These are phyloP conservation scores for Heloderma charlesbogerti DNA, from an alignment of 2,113 vertebrate species.

Conservation along the genomic window DNA sequence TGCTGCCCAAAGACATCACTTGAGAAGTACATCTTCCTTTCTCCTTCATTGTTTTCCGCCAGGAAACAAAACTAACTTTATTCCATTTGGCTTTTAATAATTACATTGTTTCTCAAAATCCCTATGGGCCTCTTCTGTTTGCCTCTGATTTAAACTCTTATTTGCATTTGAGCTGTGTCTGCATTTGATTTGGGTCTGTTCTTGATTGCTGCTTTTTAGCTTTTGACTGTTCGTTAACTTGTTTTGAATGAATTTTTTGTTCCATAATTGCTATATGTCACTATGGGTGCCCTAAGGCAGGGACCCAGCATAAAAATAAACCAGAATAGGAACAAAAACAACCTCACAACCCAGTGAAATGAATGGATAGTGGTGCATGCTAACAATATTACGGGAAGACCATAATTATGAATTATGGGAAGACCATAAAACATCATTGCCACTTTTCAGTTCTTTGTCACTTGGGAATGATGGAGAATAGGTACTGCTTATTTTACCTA, in stretches of 20 bases:
- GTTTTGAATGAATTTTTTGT: not conserved
- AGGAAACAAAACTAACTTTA: not conserved
- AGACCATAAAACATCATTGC: no score
- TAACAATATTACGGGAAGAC: not conserved
- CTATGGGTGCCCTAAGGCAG: not conserved
- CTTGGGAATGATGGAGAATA: not conserved
- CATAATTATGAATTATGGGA: no score
- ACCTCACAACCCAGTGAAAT: not conserved
- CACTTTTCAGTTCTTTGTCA: no score
- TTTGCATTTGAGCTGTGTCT: not conserved
- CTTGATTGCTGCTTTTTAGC: not conserved
- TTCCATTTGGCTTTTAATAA: not conserved
- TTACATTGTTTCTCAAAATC: not conserved
- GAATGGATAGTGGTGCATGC: not conserved
- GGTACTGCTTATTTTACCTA: not conserved
- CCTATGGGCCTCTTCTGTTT: not conserved
- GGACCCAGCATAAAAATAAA: not conserved
- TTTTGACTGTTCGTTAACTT: not conserved
- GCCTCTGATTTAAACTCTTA: not conserved
- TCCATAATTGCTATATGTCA: not conserved
- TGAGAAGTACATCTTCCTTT: not conserved
- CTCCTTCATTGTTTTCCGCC: not conserved
- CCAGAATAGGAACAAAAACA: not conserved
- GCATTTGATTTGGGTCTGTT: not conserved
- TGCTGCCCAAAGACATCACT: not conserved